Conservation (phyloP, 1,140 invertebrate species). For the Neodiprion fabricii region DNA sequence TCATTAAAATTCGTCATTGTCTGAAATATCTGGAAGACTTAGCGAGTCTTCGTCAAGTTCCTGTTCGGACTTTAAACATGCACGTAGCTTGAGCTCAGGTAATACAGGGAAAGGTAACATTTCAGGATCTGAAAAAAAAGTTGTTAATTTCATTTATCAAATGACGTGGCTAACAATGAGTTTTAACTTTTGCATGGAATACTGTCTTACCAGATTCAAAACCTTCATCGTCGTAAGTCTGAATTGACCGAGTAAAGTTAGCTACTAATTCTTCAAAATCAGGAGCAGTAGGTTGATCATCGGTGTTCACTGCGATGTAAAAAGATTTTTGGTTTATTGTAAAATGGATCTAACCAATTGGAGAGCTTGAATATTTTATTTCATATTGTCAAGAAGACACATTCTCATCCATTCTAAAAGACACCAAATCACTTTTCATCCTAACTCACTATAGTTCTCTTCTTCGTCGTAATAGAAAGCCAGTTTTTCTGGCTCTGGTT, state of each 20-base stretch:
- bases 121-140: constrained; percentile 23
- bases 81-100: background rate
- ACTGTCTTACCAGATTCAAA: constrained; percentile 36
- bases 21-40: constrained; percentile 6
- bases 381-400: background rate
- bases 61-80: constrained; percentile 1
- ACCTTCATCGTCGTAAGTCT: constrained; percentile 28
- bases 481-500: constrained; percentile 35
- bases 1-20: constrained; percentile 17
- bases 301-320: constrained; percentile 27
- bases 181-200: background rate
- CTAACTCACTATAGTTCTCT: constrained; percentile 35
- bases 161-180: background rate
- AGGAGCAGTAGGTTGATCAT: constrained; percentile 23
- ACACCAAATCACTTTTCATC: no score
- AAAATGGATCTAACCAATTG: background rate
- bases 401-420: background rate
- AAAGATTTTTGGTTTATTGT: background rate
- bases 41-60: background rate
- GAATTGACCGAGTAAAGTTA: constrained; percentile 18
- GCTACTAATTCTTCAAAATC: constrained; percentile 23
- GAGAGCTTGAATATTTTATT: no score
- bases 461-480: constrained; percentile 28
- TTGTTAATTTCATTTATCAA: background rate
- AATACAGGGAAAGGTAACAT: constrained; percentile 5